Conservation (phyloP, 2,113 vertebrate species). For the Oxygymnocypris stewartii region DNA sequence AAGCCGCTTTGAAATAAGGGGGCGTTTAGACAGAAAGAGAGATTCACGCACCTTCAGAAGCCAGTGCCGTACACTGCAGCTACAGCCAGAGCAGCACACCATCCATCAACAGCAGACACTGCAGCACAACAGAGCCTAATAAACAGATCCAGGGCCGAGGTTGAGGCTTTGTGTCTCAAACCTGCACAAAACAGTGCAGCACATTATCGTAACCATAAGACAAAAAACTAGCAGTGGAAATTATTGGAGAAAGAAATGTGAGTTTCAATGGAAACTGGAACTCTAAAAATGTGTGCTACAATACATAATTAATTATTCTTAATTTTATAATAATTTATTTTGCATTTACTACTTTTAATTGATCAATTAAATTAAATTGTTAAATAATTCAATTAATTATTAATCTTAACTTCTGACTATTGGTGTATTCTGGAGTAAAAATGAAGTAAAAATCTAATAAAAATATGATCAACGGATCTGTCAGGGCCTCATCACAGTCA, state of each 20-base stretch:
- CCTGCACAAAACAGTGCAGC: background rate
- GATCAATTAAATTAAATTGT: background rate
- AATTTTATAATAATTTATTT: background rate
- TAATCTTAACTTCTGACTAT: background rate
- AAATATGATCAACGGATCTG: background rate
- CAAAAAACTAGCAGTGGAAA: background rate
- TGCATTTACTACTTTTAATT: background rate
- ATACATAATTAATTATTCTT: background rate
- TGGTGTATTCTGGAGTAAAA: background rate
- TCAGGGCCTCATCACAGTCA: no score
- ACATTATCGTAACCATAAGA: background rate
- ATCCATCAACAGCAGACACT: slow-evolving; percentile 40
- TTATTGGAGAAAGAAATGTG: background rate
- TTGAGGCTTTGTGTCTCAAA: background rate
- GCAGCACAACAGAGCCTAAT: slow-evolving; percentile 17
- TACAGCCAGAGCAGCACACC: slow-evolving; percentile 8
- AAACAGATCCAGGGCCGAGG: background rate
- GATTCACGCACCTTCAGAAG: slow-evolving; percentile 34
- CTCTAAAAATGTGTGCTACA: background rate
- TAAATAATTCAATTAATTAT: background rate
- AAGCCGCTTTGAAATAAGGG: slow-evolving; percentile 8
- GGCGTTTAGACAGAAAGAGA: slow-evolving; percentile 30
- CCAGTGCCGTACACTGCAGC: slow-evolving; percentile 4
- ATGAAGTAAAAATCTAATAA: background rate
- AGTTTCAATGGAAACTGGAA: background rate